A percentile compares a stretch with the other conserved stretches of the same genome.
Evolutionary conservation across 2,888 invertebrate species (phyloP).

Genomic region (Odontothrips loti): DNA sequence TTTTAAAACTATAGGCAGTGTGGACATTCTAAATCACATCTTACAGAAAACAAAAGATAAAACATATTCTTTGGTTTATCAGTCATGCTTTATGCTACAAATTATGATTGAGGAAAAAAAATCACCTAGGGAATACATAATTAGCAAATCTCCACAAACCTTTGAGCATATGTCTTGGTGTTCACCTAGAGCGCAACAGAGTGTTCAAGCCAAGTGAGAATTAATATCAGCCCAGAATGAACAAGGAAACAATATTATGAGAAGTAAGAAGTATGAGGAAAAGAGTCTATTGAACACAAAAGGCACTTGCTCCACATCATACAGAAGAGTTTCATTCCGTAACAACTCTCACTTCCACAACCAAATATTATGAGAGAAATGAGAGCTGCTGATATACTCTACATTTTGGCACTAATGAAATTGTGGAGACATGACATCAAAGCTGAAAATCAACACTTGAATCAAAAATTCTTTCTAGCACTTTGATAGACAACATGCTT

Average conservation of each 20-base stretch:
- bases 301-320: not conserved
- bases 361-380: too few relatives aligned
- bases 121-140: not conserved
- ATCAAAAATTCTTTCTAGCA: too few relatives aligned
- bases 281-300: not conserved
- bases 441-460: not conserved
- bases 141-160: not conserved
- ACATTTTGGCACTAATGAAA: not conserved
- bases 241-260: not conserved
- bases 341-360: too few relatives aligned
- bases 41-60: conserved; percentile 18
- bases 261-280: not conserved
- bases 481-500: not conserved
- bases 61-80: conserved; percentile 14
- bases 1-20: conserved; percentile 11
- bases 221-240: not conserved
- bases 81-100: conserved; percentile 26
- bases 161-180: not conserved
- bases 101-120: not conserved
- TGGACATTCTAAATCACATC: conserved; percentile 19
- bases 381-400: not conserved
- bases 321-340: too few relatives aligned
- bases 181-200: not conserved
- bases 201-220: not conserved
- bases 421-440: not conserved